Conservation (phyloP, 2,797 vertebrate genomes). For the Silurus lanzhouensis region DNA sequence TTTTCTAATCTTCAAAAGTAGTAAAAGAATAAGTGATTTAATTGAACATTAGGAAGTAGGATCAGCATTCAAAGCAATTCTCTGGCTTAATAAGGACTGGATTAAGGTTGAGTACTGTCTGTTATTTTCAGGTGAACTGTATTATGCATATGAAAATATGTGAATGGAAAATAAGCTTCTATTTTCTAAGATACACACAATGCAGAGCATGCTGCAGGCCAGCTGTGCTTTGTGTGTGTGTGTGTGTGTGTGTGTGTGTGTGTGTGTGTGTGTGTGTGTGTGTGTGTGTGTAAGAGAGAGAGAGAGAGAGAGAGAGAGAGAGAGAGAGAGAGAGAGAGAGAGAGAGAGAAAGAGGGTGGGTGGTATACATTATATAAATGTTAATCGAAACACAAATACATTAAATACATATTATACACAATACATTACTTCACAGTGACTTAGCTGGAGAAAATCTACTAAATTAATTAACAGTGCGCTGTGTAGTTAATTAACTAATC, state of each 20-base stretch:
- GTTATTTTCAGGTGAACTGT: not conserved
- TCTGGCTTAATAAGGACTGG: not conserved
- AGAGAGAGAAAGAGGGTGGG: too few relatives aligned
- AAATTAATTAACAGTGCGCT: conserved; percentile 5
- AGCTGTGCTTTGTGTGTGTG: too few relatives aligned
- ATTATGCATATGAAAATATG: not conserved
- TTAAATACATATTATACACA: too few relatives aligned
- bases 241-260: too few relatives aligned
- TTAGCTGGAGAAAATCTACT: conserved; percentile 2
- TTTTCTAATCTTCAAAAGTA: not conserved
- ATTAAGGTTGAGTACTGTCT: not conserved
- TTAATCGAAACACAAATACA: too few relatives aligned
- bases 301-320: too few relatives aligned
- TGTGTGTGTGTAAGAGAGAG: too few relatives aligned
- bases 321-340: too few relatives aligned
- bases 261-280: too few relatives aligned
- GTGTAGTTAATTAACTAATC: conserved; percentile 25
- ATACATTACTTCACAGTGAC: not conserved
- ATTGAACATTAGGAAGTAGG: not conserved
- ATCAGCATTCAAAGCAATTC: not conserved
- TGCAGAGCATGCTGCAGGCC: too few relatives aligned
- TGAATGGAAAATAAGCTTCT: not conserved
- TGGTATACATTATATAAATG: too few relatives aligned
- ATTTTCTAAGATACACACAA: not conserved
- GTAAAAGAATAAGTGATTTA: not conserved